Evolutionary conservation across 1,140 invertebrate genomes (phyloP).

Genomic region (Tetramorium alpestre): DNA sequence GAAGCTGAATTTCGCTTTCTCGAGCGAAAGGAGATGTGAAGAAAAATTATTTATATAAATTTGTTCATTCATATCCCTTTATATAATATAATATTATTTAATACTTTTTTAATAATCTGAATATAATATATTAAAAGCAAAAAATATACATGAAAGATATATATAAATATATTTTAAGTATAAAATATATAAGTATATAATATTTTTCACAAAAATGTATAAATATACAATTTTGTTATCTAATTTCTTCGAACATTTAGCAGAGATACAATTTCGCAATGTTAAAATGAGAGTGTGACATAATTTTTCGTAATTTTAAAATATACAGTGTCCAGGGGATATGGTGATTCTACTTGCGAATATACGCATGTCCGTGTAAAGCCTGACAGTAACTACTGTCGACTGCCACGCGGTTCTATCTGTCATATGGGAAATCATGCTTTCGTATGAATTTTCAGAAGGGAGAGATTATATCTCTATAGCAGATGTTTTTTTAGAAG

Average conservation of each 20-base stretch:
- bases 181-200: not conserved
- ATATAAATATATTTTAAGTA: too few species aligned
- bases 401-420: not conserved
- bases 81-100: constrained; percentile 12
- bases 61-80: not conserved
- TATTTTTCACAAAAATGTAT: not conserved
- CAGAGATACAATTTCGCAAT: not conserved
- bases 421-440: not conserved
- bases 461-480: not conserved
- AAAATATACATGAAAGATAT: not conserved
- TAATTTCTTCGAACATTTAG: not conserved
- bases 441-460: not conserved
- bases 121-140: not conserved
- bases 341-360: not conserved
- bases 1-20: not conserved
- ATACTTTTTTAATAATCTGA: not conserved
- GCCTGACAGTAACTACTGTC: not conserved
- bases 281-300: not conserved
- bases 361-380: not conserved
- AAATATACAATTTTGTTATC: not conserved
- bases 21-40: not conserved
- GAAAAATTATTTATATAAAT: not conserved
- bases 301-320: constrained; percentile 9
- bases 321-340: not conserved
- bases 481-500: not conserved